A percentile compares a stretch with the other conserved stretches of the same genome.
phyloP scores from a whole-genome alignment of 1,140 invertebrate species.

The Scaptomyza pallida region DNA sequence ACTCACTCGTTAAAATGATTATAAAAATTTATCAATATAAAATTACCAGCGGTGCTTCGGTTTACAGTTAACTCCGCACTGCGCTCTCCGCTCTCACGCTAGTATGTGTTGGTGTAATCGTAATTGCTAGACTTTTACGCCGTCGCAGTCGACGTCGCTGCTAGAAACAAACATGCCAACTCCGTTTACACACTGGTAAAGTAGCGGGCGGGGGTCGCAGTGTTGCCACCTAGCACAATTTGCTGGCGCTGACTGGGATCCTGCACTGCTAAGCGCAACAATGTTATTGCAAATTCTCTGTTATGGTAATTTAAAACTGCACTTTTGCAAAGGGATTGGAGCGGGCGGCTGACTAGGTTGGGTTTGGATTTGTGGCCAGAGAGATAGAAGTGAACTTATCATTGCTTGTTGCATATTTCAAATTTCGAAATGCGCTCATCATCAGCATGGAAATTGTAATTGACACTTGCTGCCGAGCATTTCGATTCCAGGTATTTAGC shows the following conservation, averaged over 20 bases:
- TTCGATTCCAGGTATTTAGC: constrained; percentile 3
- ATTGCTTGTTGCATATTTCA: constrained; percentile 29
- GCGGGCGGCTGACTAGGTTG: not conserved
- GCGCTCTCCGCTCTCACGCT: constrained; percentile 27
- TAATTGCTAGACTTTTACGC: constrained; percentile 44
- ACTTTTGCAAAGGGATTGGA: not conserved
- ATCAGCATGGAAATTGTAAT: constrained; percentile 30
- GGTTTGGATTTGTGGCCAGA: not conserved
- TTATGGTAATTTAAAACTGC: constrained; percentile 21
- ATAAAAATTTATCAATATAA: constrained; percentile 83
- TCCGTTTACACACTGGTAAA: constrained; percentile 36
- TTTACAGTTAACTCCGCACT: constrained; percentile 62
- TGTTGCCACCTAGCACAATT: not conserved
- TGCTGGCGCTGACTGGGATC: constrained; percentile 10
- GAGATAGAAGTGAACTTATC: constrained; percentile 1
- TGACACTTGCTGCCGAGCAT: constrained; percentile 13
- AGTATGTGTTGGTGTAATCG: constrained; percentile 60
- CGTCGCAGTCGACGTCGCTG: constrained; percentile 25
- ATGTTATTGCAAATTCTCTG: constrained; percentile 32
- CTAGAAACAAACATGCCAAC: constrained; percentile 30
- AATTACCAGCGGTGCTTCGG: constrained; percentile 65
- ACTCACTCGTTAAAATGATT: constrained; percentile 80
- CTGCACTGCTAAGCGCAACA: constrained; percentile 12
- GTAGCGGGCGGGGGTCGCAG: not conserved
- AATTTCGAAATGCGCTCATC: constrained; percentile 23